A percentile compares a stretch with the other conserved stretches of the same genome.
These are phyloP conservation scores for Eristalinus sepulchralis DNA, from an alignment of 2,888 invertebrate genomes.

Conservation along the genomic window DNA sequence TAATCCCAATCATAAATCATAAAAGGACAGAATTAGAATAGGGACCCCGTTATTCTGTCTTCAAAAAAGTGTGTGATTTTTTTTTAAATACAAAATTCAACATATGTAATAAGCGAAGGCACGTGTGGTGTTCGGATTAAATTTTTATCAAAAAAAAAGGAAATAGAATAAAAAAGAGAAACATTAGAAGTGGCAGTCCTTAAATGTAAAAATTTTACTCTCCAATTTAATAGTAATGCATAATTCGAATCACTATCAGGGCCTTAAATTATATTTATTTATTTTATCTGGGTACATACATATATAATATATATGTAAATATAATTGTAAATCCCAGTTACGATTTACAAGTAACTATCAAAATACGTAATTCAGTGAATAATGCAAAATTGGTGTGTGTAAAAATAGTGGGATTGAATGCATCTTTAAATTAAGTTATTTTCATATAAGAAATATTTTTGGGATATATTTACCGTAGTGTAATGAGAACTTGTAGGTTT, in stretches of 20 bases:
- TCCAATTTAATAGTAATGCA: slow-evolving; percentile 24
- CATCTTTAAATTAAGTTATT: slow-evolving; percentile 24
- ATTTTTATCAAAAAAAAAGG: slow-evolving; percentile 11
- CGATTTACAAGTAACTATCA: slow-evolving; percentile 49
- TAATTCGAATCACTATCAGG: slow-evolving; percentile 18
- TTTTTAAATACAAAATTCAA: slow-evolving; percentile 11
- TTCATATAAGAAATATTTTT: slow-evolving; percentile 51
- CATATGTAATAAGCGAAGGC: not conserved
- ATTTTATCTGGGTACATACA: not conserved
- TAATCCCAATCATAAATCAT: slow-evolving; percentile 92
- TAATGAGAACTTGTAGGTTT: slow-evolving; percentile 28
- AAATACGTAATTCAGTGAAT: slow-evolving; percentile 67
- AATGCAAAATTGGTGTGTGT: slow-evolving; percentile 27
- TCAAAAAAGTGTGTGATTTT: slow-evolving; percentile 37
- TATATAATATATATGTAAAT: not conserved
- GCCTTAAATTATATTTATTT: slow-evolving; percentile 50
- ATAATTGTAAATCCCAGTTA: slow-evolving; percentile 14
- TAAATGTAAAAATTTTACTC: slow-evolving; percentile 8
- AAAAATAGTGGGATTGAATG: slow-evolving; percentile 36
- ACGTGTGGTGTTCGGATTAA: not conserved
- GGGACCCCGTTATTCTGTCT: slow-evolving; percentile 88
- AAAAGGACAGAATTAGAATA: slow-evolving; percentile 89
- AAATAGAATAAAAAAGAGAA: not conserved
- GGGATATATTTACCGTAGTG: slow-evolving; percentile 56
- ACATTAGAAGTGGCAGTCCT: not conserved